These are phyloP conservation scores for Brenthis ino DNA, from an alignment of 2,888 invertebrate genomes.

Conservation along the genomic window DNA sequence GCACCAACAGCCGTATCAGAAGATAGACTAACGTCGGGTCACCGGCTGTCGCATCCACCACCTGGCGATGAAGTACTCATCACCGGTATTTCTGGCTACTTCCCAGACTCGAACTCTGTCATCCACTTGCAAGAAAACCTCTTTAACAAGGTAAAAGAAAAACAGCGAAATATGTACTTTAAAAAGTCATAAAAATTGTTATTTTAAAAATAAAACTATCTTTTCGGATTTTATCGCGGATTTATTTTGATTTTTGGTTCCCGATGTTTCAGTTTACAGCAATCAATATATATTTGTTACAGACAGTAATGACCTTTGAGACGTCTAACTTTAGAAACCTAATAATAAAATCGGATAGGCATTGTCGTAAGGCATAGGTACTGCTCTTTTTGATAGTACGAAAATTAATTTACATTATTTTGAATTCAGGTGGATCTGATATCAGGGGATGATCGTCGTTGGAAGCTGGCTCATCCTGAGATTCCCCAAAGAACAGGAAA, in stretches of 20 bases:
- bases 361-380: neutral
- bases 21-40: constrained; percentile 75
- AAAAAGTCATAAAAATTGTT: neutral
- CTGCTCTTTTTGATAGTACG: no score
- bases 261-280: no score
- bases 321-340: no score
- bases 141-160: constrained; percentile 83
- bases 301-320: no score
- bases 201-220: no score
- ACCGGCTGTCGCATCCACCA: constrained; percentile 79
- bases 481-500: constrained; percentile 89
- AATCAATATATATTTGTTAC: no score
- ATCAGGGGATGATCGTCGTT: constrained; percentile 89
- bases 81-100: constrained; percentile 86
- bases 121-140: constrained; percentile 87
- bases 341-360: neutral
- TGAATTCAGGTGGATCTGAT: constrained; percentile 88
- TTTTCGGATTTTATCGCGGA: no score
- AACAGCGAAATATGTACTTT: neutral
- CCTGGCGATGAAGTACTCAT: constrained; percentile 86
- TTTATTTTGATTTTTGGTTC: no score
- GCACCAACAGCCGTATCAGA: constrained; percentile 64
- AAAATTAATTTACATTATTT: neutral
- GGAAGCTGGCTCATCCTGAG: constrained; percentile 88
- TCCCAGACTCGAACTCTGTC: constrained; percentile 90